Evolutionary conservation across 1,140 invertebrate species (phyloP).

Genomic region (Heterodera schachtii): DNA sequence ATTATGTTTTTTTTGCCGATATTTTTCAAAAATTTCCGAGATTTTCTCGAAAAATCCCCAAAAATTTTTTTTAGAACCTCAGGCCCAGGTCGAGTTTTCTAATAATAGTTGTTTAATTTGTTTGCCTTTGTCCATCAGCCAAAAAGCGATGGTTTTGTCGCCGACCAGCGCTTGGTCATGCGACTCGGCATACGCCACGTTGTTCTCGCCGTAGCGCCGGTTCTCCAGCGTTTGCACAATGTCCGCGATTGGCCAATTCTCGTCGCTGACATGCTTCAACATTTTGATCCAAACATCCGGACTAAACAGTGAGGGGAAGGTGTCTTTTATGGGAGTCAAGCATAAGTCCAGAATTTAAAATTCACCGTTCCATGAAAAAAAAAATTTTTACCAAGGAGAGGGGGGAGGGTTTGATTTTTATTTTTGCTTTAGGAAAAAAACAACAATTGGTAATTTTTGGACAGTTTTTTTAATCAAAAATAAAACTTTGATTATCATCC

Average conservation of each 20-base stretch:
- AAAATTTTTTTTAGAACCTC: background rate
- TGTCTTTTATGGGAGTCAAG: too few species aligned
- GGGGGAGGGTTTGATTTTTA: too few species aligned
- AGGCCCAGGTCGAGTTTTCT: too few species aligned
- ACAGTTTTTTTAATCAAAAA: too few species aligned
- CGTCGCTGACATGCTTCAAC: slow-evolving; percentile 76
- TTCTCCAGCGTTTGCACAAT: slow-evolving; percentile 93
- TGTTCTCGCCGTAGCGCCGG: slow-evolving; percentile 84
- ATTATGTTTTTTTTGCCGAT: too few species aligned
- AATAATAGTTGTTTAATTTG: too few species aligned
- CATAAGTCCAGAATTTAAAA: too few species aligned
- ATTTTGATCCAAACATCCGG: slow-evolving; percentile 86
- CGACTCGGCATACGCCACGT: slow-evolving; percentile 93
- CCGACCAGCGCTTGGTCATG: slow-evolving; percentile 97
- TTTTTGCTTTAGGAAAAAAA: too few species aligned
- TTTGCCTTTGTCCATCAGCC: slow-evolving; percentile 95
- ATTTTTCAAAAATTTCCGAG: slow-evolving; percentile 13
- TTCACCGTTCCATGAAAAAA: too few species aligned
- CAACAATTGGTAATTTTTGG: too few species aligned
- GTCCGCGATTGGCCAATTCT: slow-evolving; percentile 90
- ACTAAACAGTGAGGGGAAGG: background rate
- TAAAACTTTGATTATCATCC: too few species aligned
- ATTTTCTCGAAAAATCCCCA: background rate
- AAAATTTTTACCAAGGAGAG: too few species aligned
- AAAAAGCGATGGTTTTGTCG: slow-evolving; percentile 98